A percentile compares a stretch with the other conserved stretches of the same genome.
These are phyloP conservation scores for Imbricaverruca yamaguchii DNA, from an alignment of 2,888 invertebrate genomes.

Conservation along the genomic window DNA sequence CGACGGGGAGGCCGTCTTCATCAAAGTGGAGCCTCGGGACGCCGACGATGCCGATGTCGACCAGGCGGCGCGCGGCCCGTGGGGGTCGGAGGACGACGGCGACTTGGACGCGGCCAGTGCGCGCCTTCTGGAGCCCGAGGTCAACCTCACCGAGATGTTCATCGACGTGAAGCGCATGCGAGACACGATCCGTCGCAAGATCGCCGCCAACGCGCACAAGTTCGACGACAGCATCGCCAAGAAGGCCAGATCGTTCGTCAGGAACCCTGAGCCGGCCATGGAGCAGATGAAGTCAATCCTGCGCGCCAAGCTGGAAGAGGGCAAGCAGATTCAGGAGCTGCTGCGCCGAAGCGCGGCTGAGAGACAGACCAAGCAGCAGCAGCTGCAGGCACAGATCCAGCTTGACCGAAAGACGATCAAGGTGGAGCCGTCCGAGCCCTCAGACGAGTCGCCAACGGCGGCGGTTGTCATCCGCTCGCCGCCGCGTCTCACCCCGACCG, in stretches of 20 bases:
- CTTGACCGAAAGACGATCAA: neutral
- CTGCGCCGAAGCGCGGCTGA: neutral
- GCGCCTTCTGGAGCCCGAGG: slow-evolving; percentile 10
- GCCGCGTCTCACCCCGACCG: too few relatives aligned
- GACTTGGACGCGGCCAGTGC: neutral
- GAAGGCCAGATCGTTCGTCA: neutral
- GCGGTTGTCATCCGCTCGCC: too few relatives aligned
- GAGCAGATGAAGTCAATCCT: neutral
- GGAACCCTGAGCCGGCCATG: neutral
- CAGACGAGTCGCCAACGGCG: neutral
- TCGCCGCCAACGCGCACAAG: slow-evolving; percentile 7
- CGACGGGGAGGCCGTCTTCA: slow-evolving; percentile 23
- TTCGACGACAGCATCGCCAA: neutral
- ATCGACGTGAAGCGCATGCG: slow-evolving; percentile 8
- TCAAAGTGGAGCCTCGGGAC: slow-evolving; percentile 30
- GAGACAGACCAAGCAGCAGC: neutral
- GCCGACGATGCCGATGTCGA: slow-evolving; percentile 25
- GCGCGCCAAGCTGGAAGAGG: slow-evolving; percentile 13
- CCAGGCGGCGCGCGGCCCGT: neutral
- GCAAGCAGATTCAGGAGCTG: neutral
- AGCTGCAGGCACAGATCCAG: neutral
- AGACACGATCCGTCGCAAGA: neutral
- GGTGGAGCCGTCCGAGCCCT: neutral
- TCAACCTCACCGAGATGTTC: slow-evolving; percentile 14
- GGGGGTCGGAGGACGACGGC: neutral